Evolutionary conservation across 2,797 vertebrate species (phyloP).

Genomic region (Lophotriccus pileatus): DNA sequence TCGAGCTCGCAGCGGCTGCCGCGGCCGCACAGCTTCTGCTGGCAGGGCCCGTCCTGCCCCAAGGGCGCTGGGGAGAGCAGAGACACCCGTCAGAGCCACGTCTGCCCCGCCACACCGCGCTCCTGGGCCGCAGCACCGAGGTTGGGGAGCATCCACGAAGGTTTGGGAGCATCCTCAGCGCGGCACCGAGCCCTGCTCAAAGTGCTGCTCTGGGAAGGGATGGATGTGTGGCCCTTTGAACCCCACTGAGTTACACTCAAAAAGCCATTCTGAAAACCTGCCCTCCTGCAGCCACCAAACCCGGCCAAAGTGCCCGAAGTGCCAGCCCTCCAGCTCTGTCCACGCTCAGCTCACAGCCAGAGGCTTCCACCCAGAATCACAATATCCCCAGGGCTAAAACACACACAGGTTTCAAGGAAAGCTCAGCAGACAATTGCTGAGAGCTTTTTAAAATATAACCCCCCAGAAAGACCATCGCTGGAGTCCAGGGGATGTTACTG

Average conservation of each 20-base stretch:
- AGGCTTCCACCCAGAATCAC: not conserved
- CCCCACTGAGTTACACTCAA: not conserved
- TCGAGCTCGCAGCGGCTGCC: conserved; percentile 84
- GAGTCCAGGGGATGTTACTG: not conserved
- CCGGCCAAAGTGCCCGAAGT: not conserved
- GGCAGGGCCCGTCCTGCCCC: conserved; percentile 73
- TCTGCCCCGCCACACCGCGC: no score
- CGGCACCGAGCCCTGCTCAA: not conserved
- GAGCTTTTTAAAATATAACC: not conserved
- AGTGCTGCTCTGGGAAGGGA: not conserved
- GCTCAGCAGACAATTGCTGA: not conserved
- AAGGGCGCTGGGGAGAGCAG: not conserved
- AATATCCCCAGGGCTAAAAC: not conserved
- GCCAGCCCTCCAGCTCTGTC: not conserved
- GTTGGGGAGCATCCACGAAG: no score
- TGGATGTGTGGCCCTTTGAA: rapidly evolving
- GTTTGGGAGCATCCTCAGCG: no score
- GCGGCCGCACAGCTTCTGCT: conserved; percentile 81
- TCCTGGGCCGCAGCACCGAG: no score
- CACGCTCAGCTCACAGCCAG: not conserved
- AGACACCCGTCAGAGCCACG: no score
- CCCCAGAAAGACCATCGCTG: not conserved
- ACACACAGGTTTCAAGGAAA: not conserved
- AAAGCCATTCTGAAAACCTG: not conserved
- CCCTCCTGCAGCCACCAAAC: not conserved